Percentiles rank a stretch among this genome's conserved stretches.
Evolutionary conservation across 2,888 invertebrate genomes (phyloP).

Genomic region (Rhagophthalmus giganteus): DNA sequence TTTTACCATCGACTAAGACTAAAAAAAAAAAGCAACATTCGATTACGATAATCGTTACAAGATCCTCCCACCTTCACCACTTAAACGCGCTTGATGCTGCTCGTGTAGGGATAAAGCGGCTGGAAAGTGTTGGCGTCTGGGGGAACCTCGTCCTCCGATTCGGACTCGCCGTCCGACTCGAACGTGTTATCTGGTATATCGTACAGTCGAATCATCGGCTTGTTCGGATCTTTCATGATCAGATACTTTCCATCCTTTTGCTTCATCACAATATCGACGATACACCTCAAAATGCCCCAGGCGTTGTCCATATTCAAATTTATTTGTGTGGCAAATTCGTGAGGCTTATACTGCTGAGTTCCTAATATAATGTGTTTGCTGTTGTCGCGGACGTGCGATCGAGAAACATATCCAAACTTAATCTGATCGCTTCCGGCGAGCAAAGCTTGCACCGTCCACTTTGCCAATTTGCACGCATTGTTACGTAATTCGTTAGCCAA

Average conservation of each 20-base stretch:
- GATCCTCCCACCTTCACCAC: too few species aligned
- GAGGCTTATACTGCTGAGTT: slow-evolving; percentile 97
- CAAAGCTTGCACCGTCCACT: slow-evolving; percentile 97
- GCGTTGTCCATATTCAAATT: slow-evolving; percentile 99
- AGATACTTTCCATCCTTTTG: slow-evolving; percentile 95
- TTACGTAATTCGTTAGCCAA: slow-evolving; percentile 97
- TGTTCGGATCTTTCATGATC: slow-evolving; percentile 99
- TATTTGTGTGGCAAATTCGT: slow-evolving; percentile 98
- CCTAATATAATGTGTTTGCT: slow-evolving; percentile 95
- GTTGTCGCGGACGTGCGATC: slow-evolving; percentile 89
- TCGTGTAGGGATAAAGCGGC: slow-evolving; percentile 51
- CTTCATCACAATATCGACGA: slow-evolving; percentile 96
- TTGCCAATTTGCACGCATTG: slow-evolving; percentile 99
- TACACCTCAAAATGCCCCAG: slow-evolving; percentile 97
- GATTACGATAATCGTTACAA: too few species aligned
- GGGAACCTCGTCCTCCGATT: slow-evolving; percentile 72
- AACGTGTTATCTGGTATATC: slow-evolving; percentile 99
- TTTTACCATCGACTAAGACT: too few species aligned
- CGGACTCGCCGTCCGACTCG: slow-evolving; percentile 94
- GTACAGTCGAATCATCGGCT: slow-evolving; percentile 95
- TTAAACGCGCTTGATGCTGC: slow-evolving; percentile 38
- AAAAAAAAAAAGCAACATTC: too few species aligned
- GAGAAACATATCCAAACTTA: slow-evolving; percentile 99
- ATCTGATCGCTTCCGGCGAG: slow-evolving; percentile 96
- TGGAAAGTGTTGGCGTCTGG: slow-evolving; percentile 52